Evolutionary conservation across 2,888 invertebrate species (phyloP), one percentile per base, ranked within the genome.

Genomic region (Mylabris sibirica): DNA sequence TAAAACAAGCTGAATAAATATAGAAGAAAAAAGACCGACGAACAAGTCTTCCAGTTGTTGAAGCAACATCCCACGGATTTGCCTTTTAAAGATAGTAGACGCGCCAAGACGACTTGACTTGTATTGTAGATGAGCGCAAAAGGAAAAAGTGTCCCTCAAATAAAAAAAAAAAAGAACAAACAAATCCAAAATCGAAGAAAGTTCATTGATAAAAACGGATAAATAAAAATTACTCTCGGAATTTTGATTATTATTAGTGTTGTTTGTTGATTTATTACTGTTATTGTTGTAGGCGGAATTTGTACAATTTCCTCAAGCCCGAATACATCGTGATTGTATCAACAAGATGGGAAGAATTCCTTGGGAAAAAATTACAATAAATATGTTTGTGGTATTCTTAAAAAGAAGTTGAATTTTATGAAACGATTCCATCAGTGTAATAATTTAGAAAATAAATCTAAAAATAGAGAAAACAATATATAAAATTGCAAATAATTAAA

Each of bases 81-180:
- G 66, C 77, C 77, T 74, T 76, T 72, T 77, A 75, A 68, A 72
- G 76, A 70, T 68, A 76, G 72, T 69, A 67, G 77, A 69, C 75
- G 68, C 68, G 68, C 17, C 49, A 49, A 49, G 49, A 49, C 49
- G 49, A 49, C 49, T 41, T 41, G 35, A n/a, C n/a, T 30, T 30
- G 30, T 30, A 30, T 30, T 30, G 14, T 44, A 14, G n/a, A 44
- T 63, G 69, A 63, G 66, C 60, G 66, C 60, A 66, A 72, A 66
- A 65, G 61, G 59, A 68, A 65, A 75, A 76, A 74, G 44, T 30
- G 30, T 30, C 30, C 30, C 30, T 30, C 34, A 20, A 60, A 22
- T 12, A 59, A 38, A 60, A 65, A 63, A 63, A 66, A 14, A 14
- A 41, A n/a, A 2, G 20, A 8, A 49, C 3, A 17, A 20, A 41